Percentiles rank a stretch among this genome's conserved stretches.
Conservation (phyloP, 1,140 invertebrate genomes). For the Fopius arisanus region DNA sequence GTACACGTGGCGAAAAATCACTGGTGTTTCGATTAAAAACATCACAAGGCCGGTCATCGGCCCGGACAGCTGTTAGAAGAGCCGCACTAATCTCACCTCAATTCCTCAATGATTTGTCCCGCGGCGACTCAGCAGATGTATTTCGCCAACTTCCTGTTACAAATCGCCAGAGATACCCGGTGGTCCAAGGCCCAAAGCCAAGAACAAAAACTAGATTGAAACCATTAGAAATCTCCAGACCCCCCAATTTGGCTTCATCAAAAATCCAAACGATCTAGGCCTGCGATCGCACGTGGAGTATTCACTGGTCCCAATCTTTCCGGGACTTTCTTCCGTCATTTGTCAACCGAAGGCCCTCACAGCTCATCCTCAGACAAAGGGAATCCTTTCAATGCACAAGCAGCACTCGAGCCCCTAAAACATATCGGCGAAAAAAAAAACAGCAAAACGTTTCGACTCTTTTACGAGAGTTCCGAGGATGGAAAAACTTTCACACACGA, state of each 20-base stretch:
- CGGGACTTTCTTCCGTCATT: background rate
- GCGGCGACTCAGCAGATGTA: background rate
- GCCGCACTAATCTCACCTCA: background rate
- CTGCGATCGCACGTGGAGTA: background rate
- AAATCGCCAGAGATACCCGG: background rate
- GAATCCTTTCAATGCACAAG: background rate
- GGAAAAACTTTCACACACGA: constrained; percentile 47
- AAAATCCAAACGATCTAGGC: background rate
- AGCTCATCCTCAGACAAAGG: background rate
- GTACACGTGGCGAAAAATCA: background rate
- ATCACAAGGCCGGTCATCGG: background rate
- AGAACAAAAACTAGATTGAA: background rate
- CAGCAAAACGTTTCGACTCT: constrained; percentile 44
- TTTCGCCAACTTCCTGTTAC: background rate
- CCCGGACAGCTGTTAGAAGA: background rate
- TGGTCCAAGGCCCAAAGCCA: background rate
- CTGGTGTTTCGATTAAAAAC: background rate
- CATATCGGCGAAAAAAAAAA: background rate
- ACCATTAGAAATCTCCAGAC: background rate
- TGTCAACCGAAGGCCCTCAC: background rate
- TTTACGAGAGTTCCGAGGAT: constrained; percentile 43
- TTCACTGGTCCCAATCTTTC: background rate
- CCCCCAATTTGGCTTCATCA: background rate
- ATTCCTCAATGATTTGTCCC: background rate
- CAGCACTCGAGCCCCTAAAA: background rate